Evolutionary conservation across 2,797 vertebrate species (phyloP).

Genomic region (Fistularia commersonii): DNA sequence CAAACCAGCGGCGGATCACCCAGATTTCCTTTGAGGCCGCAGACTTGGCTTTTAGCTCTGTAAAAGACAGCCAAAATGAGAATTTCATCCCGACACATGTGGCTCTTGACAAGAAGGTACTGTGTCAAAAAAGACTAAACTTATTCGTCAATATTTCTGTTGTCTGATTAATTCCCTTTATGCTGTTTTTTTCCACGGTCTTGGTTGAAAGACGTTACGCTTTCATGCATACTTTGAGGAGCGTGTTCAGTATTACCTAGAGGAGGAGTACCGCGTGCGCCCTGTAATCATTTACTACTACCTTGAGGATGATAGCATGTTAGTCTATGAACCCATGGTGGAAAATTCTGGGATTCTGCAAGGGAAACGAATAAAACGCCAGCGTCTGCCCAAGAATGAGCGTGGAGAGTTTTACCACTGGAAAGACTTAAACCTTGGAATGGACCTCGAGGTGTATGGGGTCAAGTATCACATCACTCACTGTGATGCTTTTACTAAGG

Average conservation of each 20-base stretch:
- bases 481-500: constrained; percentile 89
- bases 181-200: no score
- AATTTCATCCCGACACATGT: constrained; percentile 85
- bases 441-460: constrained; percentile 83
- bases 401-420: constrained; percentile 82
- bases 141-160: background rate
- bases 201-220: constrained; percentile 78
- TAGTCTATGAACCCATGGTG: constrained; percentile 81
- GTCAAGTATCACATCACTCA: constrained; percentile 80
- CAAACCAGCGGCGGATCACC: constrained; percentile 74
- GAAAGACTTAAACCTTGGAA: constrained; percentile 90
- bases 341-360: constrained; percentile 88
- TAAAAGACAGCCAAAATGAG: constrained; percentile 41
- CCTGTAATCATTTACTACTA: constrained; percentile 85
- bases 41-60: constrained; percentile 61
- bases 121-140: no score
- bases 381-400: constrained; percentile 84
- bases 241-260: constrained; percentile 70
- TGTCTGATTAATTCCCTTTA: background rate
- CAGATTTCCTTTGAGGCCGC: constrained; percentile 67
- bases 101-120: constrained; percentile 92
- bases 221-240: constrained; percentile 89
- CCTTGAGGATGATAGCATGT: constrained; percentile 91
- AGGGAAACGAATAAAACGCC: constrained; percentile 88
- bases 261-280: constrained; percentile 80